Evolutionary conservation across 2,797 vertebrate genomes (phyloP).

Genomic region (Paramormyrops hopkinsi): DNA sequence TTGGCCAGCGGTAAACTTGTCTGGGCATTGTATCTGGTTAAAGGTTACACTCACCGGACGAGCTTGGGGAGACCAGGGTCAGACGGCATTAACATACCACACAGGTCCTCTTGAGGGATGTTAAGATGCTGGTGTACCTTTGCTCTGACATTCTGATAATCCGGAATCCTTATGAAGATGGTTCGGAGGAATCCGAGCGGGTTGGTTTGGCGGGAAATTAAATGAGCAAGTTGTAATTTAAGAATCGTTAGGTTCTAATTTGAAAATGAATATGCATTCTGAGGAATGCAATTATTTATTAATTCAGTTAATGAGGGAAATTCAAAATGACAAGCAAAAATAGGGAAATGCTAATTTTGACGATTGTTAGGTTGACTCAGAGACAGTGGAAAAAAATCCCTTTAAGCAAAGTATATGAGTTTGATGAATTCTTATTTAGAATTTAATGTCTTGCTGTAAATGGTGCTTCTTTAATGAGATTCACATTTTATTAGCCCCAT

Average conservation of each 20-base stretch:
- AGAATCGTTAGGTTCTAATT: not conserved
- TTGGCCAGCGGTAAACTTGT: conserved; percentile 2
- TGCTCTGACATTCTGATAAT: not conserved
- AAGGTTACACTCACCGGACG: not conserved
- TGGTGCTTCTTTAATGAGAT: not conserved
- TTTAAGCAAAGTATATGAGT: not conserved
- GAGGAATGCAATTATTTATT: not conserved
- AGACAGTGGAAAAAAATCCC: not conserved
- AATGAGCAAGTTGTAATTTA: not conserved
- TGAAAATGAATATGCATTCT: not conserved
- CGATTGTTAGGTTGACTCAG: not conserved
- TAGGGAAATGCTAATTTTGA: not conserved
- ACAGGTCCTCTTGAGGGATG: not conserved
- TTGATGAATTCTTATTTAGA: not conserved
- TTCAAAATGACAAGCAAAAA: not conserved
- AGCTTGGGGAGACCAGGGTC: not conserved
- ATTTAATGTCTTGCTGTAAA: not conserved
- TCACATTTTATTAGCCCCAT: not conserved
- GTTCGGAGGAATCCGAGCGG: not conserved
- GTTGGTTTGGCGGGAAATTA: not conserved
- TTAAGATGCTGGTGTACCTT: not conserved
- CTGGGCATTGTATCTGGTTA: not conserved
- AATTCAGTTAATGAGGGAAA: not conserved
- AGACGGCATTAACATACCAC: conserved; percentile 1
- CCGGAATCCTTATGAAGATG: not conserved